phyloP scores from a whole-genome alignment of 2,113 vertebrate genomes.

The Orientallactaga bullata region DNA sequence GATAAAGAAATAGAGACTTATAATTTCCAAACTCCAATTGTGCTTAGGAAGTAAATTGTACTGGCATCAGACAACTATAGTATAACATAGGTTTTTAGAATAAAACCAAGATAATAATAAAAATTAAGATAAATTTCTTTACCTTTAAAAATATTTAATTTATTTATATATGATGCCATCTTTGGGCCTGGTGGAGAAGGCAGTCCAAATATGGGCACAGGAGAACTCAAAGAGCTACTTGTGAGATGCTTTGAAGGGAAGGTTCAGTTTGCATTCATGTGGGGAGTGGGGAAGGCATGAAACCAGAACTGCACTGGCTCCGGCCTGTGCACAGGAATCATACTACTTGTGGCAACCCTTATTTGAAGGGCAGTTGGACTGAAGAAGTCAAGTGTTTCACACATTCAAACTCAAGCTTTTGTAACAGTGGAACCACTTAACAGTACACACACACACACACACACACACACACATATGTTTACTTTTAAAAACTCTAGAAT shows the following conservation, averaged over 20 bases:
- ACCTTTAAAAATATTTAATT: no score
- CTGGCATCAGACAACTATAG: no score
- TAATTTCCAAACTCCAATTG: no score
- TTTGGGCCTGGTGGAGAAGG: background rate
- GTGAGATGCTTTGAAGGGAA: background rate
- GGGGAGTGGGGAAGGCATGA: rapidly evolving
- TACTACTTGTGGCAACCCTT: background rate
- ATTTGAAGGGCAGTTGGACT: background rate
- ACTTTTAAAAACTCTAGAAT: background rate
- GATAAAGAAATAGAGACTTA: no score
- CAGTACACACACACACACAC: no score
- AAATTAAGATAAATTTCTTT: no score
- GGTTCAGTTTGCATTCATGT: background rate
- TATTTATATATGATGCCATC: background rate
- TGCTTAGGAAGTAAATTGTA: no score
- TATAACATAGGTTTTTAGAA: no score
- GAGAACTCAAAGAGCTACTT: background rate
- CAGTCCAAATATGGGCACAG: background rate
- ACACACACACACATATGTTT: background rate
- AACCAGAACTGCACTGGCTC: rapidly evolving
- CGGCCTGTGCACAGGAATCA: rapidly evolving
- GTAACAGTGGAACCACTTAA: background rate
- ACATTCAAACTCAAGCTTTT: background rate
- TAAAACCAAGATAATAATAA: no score
- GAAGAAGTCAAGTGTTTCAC: background rate